Conservation (phyloP, 2,113 vertebrate species). For the Chlorodrepanis virens region DNA sequence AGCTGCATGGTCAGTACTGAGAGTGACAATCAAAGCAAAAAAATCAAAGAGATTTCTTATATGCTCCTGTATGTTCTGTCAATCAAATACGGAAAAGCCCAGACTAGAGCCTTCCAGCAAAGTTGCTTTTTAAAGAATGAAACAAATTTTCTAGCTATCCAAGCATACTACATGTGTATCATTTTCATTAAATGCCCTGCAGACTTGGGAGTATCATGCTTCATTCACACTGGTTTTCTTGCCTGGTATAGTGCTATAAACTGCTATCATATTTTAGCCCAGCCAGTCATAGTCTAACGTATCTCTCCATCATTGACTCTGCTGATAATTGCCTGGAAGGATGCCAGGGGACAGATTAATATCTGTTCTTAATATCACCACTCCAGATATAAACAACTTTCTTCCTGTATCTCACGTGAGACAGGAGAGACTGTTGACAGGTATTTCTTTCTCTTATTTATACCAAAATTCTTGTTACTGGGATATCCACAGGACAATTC, state of each 20-base stretch:
- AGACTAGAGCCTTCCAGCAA: not conserved
- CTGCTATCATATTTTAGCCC: not conserved
- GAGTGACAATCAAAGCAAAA: not conserved
- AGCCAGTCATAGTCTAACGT: not conserved
- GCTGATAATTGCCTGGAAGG: not conserved
- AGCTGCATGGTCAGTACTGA: not conserved
- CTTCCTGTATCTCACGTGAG: not conserved
- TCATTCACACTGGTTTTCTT: not conserved
- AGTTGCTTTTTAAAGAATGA: not conserved
- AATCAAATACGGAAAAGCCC: not conserved
- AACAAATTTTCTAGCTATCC: not conserved
- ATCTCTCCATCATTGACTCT: not conserved
- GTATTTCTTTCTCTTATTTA: not conserved
- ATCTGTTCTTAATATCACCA: not conserved
- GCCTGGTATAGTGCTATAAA: not conserved
- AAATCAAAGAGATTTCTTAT: not conserved
- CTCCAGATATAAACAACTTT: not conserved
- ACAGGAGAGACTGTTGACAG: not conserved
- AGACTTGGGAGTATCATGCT: not conserved
- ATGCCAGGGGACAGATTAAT: not conserved
- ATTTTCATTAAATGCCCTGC: not conserved
- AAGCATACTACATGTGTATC: not conserved
- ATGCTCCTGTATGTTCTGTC: not conserved
- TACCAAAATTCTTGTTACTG: not conserved
- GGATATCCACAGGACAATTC: not conserved